phyloP scores from a whole-genome alignment of 2,797 vertebrate genomes.

The Sebastes umbrosus region DNA sequence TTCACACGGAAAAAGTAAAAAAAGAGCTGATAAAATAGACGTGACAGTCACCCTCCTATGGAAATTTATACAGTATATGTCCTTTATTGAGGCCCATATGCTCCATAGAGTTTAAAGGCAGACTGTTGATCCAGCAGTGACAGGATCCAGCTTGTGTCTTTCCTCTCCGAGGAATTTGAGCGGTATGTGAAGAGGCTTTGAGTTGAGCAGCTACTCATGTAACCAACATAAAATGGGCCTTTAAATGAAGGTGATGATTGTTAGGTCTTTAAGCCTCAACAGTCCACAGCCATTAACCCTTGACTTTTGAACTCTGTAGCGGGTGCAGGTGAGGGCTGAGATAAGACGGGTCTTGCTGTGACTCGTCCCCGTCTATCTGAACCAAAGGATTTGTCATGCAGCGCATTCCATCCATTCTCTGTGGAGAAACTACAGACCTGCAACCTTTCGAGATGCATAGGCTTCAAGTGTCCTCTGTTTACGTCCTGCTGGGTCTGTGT shows the following conservation, averaged over 20 bases:
- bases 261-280: background rate
- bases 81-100: background rate
- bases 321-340: background rate
- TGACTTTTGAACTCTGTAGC: background rate
- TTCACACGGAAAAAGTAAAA: background rate
- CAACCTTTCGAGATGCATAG: background rate
- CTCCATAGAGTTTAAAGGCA: background rate
- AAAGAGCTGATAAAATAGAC: background rate
- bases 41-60: background rate
- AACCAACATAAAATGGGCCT: background rate
- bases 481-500: background rate
- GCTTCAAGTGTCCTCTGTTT: background rate
- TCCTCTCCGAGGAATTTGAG: background rate
- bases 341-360: background rate
- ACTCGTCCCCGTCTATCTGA: background rate
- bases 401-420: constrained; percentile 32
- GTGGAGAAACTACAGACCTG: background rate
- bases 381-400: background rate
- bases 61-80: background rate
- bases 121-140: background rate
- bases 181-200: background rate
- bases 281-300: background rate
- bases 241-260: constrained; percentile 1
- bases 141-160: background rate
- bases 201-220: background rate